A percentile compares a stretch with the other conserved stretches of the same genome.
These are phyloP conservation scores for Agrotis ipsilon DNA, from an alignment of 2,888 invertebrate genomes.

Conservation along the genomic window DNA sequence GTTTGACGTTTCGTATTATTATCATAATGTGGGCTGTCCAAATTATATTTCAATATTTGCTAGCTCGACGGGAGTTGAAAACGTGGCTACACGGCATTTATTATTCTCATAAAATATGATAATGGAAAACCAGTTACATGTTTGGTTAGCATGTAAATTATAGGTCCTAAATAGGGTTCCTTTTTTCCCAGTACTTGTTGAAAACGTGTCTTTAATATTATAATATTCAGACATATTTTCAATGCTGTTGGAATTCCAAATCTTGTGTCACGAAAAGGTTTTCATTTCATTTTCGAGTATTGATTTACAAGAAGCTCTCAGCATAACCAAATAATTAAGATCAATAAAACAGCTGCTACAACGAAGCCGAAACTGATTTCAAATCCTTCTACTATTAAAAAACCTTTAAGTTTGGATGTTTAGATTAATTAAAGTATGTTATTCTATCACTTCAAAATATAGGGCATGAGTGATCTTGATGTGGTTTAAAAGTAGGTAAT, in stretches of 20 bases:
- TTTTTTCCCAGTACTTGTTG: neutral
- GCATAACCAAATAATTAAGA: no score
- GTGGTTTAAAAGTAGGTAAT: no score
- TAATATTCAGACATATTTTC: neutral
- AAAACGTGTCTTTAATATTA: neutral
- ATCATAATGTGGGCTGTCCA: slow-evolving; percentile 9
- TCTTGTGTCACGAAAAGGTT: neutral
- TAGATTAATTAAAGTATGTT: no score
- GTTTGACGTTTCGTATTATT: slow-evolving; percentile 17
- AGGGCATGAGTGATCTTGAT: no score
- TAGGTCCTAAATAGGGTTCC: no score
- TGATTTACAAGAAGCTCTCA: no score
- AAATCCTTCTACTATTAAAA: no score
- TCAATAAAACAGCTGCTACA: no score
- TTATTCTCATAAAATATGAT: slow-evolving; percentile 6
- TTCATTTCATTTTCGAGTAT: neutral
- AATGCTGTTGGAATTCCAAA: neutral
- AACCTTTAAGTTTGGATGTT: no score
- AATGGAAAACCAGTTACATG: neutral
- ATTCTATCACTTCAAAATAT: no score
- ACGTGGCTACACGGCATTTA: slow-evolving; percentile 9
- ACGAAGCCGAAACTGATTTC: no score
- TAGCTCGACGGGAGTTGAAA: neutral
- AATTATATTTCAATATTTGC: slow-evolving; percentile 52
- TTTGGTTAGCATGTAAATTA: neutral